Evolutionary conservation across 2,113 vertebrate genomes (phyloP).

Genomic region (Galemys pyrenaicus): DNA sequence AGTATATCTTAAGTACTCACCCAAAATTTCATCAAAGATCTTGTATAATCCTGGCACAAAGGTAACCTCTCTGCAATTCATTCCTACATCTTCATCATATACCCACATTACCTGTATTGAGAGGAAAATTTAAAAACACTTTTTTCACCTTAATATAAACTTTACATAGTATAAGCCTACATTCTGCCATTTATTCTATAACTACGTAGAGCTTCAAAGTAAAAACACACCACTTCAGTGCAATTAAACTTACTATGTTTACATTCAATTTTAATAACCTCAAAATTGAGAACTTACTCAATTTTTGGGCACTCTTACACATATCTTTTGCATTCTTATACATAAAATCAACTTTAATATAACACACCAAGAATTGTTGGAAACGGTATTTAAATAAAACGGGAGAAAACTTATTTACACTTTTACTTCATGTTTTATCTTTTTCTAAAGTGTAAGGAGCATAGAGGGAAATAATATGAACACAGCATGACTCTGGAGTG

Average conservation of each 20-base stretch:
- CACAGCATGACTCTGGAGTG: not conserved
- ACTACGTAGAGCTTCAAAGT: conserved; percentile 14
- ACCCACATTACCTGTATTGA: conserved; percentile 95
- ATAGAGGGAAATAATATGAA: not conserved
- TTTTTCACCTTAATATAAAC: conserved; percentile 6
- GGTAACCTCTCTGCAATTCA: conserved; percentile 98
- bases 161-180: conserved; percentile 6
- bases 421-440: not conserved
- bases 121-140: conserved; percentile 72
- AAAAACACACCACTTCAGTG: not conserved
- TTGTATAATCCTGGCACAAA: conserved; percentile 98
- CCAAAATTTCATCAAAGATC: conserved; percentile 99
- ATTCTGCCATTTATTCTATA: conserved; percentile 9
- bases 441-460: not conserved
- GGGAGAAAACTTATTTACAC: conserved; percentile 25
- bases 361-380: not conserved
- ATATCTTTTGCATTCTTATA: not conserved
- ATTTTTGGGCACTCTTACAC: not conserved
- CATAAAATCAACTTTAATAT: conserved; percentile 42
- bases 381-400: conserved; percentile 35
- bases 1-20: conserved; percentile 86
- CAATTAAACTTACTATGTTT: not conserved
- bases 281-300: conserved; percentile 28
- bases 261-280: conserved; percentile 7
- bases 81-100: conserved; percentile 97